Conservation (phyloP, 2,888 invertebrate species). For the Harpalus rufipes region DNA sequence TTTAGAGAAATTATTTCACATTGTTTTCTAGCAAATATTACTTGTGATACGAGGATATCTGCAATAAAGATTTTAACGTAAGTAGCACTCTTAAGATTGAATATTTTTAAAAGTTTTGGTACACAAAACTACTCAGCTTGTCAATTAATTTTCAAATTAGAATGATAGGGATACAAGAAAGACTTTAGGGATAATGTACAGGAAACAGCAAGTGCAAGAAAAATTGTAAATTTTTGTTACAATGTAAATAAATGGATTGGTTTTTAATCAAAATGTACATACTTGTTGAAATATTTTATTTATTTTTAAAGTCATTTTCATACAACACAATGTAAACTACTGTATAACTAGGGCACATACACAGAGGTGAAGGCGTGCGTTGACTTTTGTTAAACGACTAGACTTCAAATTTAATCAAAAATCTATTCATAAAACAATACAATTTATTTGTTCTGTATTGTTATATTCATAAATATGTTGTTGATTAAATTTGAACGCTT, state of each 20-base stretch:
- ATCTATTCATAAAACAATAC: too few relatives aligned
- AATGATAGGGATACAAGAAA: slow-evolving; percentile 29
- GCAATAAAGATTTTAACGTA: slow-evolving; percentile 59
- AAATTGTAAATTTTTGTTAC: slow-evolving; percentile 56
- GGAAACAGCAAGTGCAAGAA: slow-evolving; percentile 22
- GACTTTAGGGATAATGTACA: slow-evolving; percentile 49
- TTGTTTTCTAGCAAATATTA: slow-evolving; percentile 43
- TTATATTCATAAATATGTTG: too few relatives aligned
- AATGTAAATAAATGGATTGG: slow-evolving; percentile 55
- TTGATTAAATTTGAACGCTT: too few relatives aligned
- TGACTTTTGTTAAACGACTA: slow-evolving; percentile 10
- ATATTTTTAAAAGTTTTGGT: slow-evolving; percentile 43
- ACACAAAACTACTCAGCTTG: slow-evolving; percentile 45
- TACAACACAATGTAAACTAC: slow-evolving; percentile 35
- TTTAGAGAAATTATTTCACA: slow-evolving; percentile 48
- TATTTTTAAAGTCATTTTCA: slow-evolving; percentile 47
- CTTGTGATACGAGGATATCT: slow-evolving; percentile 59
- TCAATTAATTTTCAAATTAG: slow-evolving; percentile 64
- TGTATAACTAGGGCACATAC: slow-evolving; percentile 42
- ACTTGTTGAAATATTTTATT: slow-evolving; percentile 57
- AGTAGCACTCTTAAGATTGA: slow-evolving; percentile 43
- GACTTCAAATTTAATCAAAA: too few relatives aligned
- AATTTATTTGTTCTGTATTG: too few relatives aligned
- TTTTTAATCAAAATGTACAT: slow-evolving; percentile 45
- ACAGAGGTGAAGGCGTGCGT: slow-evolving; percentile 55